A percentile compares a stretch with the other conserved stretches of the same genome.
Conservation (phyloP, 2,888 invertebrate genomes). For the Agrotis clavis region DNA sequence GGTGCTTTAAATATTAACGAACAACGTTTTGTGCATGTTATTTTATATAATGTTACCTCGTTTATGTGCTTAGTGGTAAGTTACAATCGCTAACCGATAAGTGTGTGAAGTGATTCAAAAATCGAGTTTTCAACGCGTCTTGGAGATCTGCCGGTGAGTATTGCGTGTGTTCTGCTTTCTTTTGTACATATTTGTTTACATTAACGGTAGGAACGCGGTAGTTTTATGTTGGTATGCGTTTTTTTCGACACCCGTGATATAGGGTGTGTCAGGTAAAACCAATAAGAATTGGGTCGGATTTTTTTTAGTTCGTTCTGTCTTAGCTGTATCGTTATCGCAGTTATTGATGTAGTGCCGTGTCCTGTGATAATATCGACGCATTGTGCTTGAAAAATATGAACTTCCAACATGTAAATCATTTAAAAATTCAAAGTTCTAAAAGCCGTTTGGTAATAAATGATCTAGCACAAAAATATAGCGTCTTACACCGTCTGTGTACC, state of each 20-base stretch:
- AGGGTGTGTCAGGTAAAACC: constrained; percentile 85
- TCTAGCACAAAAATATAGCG: constrained; percentile 32
- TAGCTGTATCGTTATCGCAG: constrained; percentile 32
- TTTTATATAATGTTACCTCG: constrained; percentile 84
- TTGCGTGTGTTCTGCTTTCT: constrained; percentile 74
- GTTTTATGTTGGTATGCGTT: constrained; percentile 65
- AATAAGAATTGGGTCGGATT: constrained; percentile 77
- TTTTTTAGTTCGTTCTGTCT: constrained; percentile 68
- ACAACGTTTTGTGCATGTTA: constrained; percentile 84
- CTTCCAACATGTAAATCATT: constrained; percentile 44
- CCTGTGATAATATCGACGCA: constrained; percentile 41
- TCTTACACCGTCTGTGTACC: constrained; percentile 22
- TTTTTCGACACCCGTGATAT: constrained; percentile 68
- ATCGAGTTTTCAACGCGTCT: constrained; percentile 76
- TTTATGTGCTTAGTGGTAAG: constrained; percentile 89
- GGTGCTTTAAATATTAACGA: constrained; percentile 83
- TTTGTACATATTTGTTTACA: constrained; percentile 72
- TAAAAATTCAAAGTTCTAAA: constrained; percentile 10
- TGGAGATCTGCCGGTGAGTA: constrained; percentile 85
- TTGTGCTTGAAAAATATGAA: constrained; percentile 22
- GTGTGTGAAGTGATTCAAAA: constrained; percentile 83
- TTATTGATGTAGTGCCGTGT: constrained; percentile 49
- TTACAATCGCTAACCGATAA: constrained; percentile 78
- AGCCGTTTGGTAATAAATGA: background rate
- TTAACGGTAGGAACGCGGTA: constrained; percentile 70